Percentiles rank a stretch among this genome's conserved stretches.
These are phyloP conservation scores for Mastomys coucha DNA, from an alignment of 2,113 vertebrate species.

Conservation along the genomic window DNA sequence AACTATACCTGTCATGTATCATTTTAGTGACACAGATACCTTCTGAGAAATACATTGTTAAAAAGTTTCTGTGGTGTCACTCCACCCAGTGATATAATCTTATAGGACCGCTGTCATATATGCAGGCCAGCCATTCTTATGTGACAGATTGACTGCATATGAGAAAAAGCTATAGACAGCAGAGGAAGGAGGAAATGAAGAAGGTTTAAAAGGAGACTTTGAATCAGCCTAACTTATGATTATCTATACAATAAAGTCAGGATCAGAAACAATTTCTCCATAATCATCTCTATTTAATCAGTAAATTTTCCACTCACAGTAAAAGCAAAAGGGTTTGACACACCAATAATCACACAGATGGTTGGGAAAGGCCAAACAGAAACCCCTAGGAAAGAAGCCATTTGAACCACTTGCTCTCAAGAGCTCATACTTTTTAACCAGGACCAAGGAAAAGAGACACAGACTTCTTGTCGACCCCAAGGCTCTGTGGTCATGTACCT, in stretches of 20 bases:
- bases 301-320: not conserved
- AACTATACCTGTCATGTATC: not conserved
- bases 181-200: not conserved
- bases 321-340: not conserved
- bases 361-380: not conserved
- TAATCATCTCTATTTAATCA: constrained; percentile 14
- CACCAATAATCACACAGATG: not conserved
- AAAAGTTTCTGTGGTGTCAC: not conserved
- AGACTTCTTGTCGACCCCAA: not conserved
- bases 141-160: too few species aligned
- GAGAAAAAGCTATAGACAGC: not conserved
- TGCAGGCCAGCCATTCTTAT: not conserved
- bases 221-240: not conserved
- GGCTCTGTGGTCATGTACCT: not conserved
- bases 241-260: not conserved
- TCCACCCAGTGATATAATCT: not conserved
- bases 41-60: not conserved
- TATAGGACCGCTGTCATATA: not conserved
- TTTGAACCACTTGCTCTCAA: not conserved
- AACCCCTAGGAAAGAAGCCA: not conserved
- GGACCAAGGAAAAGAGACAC: not conserved
- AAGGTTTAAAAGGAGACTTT: not conserved
- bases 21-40: not conserved
- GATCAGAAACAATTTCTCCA: not conserved
- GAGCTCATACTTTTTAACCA: not conserved